Evolutionary conservation across 1,140 invertebrate genomes (phyloP).

Genomic region (Bombus cullumanus): DNA sequence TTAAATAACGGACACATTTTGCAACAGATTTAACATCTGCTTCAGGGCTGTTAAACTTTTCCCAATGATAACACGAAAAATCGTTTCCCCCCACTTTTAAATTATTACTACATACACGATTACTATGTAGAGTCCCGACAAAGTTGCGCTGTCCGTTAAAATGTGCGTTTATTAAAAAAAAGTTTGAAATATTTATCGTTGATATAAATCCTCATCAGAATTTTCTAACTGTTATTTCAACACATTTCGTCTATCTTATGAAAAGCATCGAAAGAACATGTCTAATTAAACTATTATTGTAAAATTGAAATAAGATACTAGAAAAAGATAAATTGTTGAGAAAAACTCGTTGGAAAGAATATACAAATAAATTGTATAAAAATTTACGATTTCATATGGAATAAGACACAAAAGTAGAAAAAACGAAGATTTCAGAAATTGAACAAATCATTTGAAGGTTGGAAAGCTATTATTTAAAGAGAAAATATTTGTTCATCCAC

Average conservation of each 20-base stretch:
- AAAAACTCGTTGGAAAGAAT: too few species aligned
- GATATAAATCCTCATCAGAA: background rate
- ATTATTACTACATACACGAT: background rate
- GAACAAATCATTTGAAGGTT: background rate
- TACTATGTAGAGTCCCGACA: background rate
- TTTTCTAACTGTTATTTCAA: too few species aligned
- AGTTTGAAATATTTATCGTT: background rate
- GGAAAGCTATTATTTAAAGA: background rate
- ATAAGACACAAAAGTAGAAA: background rate
- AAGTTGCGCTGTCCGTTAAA: background rate
- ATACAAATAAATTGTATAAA: too few species aligned
- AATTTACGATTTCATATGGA: background rate
- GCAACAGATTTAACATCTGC: slow-evolving; percentile 37
- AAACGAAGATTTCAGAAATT: background rate
- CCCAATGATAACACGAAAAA: background rate
- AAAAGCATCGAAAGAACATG: too few species aligned
- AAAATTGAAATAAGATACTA: too few species aligned
- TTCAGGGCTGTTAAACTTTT: background rate
- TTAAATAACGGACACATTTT: slow-evolving; percentile 6
- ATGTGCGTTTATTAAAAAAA: too few species aligned
- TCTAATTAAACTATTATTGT: too few species aligned
- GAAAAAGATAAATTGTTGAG: too few species aligned
- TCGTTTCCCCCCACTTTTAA: background rate
- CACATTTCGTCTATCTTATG: too few species aligned
- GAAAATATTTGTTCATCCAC: background rate